Base-by-base conservation (phyloP, 2,888 invertebrate species). In the Asteroscopus sphinx region DNA sequence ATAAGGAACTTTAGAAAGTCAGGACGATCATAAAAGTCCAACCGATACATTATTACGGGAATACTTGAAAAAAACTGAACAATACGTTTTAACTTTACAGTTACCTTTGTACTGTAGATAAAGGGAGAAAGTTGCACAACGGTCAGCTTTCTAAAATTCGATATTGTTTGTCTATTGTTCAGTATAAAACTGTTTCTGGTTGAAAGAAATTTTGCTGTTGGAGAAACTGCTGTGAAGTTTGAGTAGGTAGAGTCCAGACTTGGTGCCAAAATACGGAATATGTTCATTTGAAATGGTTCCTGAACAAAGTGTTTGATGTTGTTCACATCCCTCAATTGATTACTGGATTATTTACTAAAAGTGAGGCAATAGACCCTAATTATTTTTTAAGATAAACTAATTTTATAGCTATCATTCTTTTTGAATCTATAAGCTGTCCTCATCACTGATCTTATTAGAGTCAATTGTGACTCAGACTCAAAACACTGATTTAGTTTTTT, bases 71-170 rank as follows among this genome's bases (percentile, higher is more conserved):
- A 89, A 87, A 87, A 84, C 68, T 69, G 68, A 64, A 81, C 80
- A 81, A 83, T 83, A 82, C 81, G 77, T 85, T 86, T 84, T 80
- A 87, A 87, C 82, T 86, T 86, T 83, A 83, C 80, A 89, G 86
- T 84, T 86, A 87, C 86, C 86, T 90, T 92, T 92, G 89, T 91
- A 81, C 81, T 77, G 61, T 69, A 85, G 85, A 92, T 90, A 91
- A 91, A 93, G 86, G 89, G 88, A 92, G 93, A 93, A 92, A 93
- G 93, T 93, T 93, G 91, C 87, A 81, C 92, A 93, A 88, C 83
- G 87, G 86, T 84, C 87, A 88, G 89, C 92, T 93, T 92, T 92
- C 91, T 91, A 92, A 89, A 87, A 88, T 90, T 84, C 83, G 82
- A 88, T 87, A 87, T 87, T 85, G 86, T 88, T 82, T 71, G 79